Percentiles rank a stretch among this genome's conserved stretches.
Conservation (phyloP, 2,113 vertebrate species). For the Gymnogyps californianus region DNA sequence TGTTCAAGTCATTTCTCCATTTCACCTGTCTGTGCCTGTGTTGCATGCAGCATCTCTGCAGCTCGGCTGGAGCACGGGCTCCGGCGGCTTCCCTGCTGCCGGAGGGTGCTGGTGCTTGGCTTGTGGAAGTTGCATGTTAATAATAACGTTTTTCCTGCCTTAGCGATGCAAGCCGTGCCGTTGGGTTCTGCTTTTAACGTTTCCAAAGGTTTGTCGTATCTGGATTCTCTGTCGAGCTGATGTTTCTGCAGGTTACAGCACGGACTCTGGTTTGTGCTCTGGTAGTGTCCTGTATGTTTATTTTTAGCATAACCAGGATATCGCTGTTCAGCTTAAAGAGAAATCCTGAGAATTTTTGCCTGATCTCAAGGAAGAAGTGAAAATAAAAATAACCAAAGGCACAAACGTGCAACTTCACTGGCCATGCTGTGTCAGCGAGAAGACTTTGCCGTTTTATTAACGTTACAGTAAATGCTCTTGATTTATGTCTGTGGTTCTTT, state of each 20-base stretch:
- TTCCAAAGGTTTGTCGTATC: accelerated
- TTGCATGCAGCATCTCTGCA: not conserved
- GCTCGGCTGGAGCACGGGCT: not conserved
- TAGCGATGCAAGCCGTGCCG: not conserved
- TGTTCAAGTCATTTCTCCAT: not conserved
- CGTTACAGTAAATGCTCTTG: too few relatives aligned
- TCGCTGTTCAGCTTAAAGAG: not conserved
- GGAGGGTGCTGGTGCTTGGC: not conserved
- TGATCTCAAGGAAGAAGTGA: not conserved
- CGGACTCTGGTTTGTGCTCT: not conserved
- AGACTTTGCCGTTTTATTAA: not conserved
- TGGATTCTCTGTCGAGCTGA: not conserved
- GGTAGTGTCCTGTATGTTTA: not conserved
- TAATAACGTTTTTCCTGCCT: not conserved
- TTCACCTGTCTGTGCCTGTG: not conserved
- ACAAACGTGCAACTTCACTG: not conserved
- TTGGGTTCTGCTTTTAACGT: not conserved
- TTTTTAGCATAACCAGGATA: not conserved
- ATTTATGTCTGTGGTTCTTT: not conserved
- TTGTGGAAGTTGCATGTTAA: not conserved
- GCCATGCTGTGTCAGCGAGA: not conserved
- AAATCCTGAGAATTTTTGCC: not conserved
- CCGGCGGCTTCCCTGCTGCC: not conserved
- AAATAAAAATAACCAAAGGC: not conserved
- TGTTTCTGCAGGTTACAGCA: not conserved